Conservation (phyloP, 2,113 vertebrate species). For the Gavialis gangeticus region DNA sequence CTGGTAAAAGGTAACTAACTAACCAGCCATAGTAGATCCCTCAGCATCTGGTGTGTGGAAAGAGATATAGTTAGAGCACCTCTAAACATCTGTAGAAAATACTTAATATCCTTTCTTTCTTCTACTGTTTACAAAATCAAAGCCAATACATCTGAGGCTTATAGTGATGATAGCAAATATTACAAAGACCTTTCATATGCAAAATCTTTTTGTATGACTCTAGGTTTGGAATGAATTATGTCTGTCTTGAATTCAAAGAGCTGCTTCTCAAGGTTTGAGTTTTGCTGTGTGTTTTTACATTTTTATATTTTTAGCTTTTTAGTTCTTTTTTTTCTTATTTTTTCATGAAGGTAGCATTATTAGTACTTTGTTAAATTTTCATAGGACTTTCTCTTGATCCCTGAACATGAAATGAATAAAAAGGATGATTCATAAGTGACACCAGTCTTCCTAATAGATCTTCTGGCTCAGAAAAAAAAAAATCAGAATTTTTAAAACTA, state of each 20-base stretch:
- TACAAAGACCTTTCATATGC: slow-evolving; percentile 76
- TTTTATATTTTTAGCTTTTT: slow-evolving; percentile 48
- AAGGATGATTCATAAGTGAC: slow-evolving; percentile 22
- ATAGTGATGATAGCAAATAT: slow-evolving; percentile 76
- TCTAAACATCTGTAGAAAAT: slow-evolving; percentile 67
- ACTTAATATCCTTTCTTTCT: slow-evolving; percentile 62
- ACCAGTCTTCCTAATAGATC: slow-evolving; percentile 36
- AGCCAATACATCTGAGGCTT: slow-evolving; percentile 67
- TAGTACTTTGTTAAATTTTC: slow-evolving; percentile 55
- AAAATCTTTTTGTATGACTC: slow-evolving; percentile 69
- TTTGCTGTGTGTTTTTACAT: slow-evolving; percentile 28
- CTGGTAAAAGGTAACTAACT: background rate
- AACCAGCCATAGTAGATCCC: background rate
- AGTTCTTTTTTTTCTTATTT: slow-evolving; percentile 40
- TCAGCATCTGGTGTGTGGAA: slow-evolving; percentile 36
- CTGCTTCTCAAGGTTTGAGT: slow-evolving; percentile 41
- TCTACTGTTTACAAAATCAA: slow-evolving; percentile 78
- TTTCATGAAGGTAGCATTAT: slow-evolving; percentile 63
- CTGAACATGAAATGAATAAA: slow-evolving; percentile 33
- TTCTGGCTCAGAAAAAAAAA: slow-evolving; percentile 15
- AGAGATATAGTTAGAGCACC: slow-evolving; percentile 51
- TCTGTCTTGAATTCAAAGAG: slow-evolving; percentile 65
- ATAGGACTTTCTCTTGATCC: slow-evolving; percentile 46
- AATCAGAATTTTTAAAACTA: slow-evolving; percentile 46
- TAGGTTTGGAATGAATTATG: slow-evolving; percentile 64